Evolutionary conservation across 2,888 invertebrate species (phyloP).

Genomic region (Chrysotoxum bicinctum): DNA sequence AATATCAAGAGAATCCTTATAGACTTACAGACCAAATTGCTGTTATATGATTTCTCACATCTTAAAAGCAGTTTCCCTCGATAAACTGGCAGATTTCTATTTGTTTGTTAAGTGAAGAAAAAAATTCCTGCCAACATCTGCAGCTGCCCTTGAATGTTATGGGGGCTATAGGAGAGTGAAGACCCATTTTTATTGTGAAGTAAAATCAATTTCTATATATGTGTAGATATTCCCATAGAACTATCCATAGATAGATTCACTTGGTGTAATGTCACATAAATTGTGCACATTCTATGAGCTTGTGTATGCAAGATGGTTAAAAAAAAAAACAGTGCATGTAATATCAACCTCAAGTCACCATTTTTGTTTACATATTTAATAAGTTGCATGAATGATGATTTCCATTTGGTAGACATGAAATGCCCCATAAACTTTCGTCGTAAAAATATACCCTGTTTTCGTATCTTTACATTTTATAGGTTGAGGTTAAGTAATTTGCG

Average conservation of each 20-base stretch:
- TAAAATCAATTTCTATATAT: slow-evolving; percentile 5
- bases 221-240: not conserved
- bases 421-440: not conserved
- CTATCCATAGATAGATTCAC: not conserved
- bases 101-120: not conserved
- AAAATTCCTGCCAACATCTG: slow-evolving; percentile 9
- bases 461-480: not conserved
- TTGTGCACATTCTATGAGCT: not conserved
- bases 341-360: not conserved
- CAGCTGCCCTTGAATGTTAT: slow-evolving; percentile 8
- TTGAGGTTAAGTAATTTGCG: slow-evolving; percentile 3
- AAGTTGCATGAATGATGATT: not conserved
- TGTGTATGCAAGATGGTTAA: not conserved
- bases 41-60: slow-evolving; percentile 40
- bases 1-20: slow-evolving; percentile 43
- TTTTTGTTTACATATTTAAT: not conserved
- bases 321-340: not conserved
- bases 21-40: slow-evolving; percentile 1
- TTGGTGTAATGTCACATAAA: not conserved
- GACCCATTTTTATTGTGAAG: not conserved
- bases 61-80: not conserved
- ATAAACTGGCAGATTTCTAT: not conserved
- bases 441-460: not conserved
- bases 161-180: not conserved
- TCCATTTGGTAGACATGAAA: not conserved